Percentiles rank a stretch among this genome's conserved stretches.
phyloP scores from a whole-genome alignment of 2,797 vertebrate species.

The Pterois miles region DNA sequence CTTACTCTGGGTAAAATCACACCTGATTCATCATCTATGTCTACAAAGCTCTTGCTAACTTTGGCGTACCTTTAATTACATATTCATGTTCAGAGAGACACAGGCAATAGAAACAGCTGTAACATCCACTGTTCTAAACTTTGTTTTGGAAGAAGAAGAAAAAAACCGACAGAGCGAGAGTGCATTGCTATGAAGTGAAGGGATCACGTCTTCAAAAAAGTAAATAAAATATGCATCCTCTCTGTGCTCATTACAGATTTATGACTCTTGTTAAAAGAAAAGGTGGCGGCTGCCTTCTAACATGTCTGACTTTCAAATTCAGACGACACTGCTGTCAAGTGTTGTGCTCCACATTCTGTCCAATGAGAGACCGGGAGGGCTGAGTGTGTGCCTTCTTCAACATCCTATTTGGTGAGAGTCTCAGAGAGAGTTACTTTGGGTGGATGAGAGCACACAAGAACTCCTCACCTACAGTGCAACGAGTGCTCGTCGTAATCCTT shows the following conservation, averaged over 20 bases:
- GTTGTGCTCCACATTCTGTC: slow-evolving; percentile 83
- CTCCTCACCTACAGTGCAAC: slow-evolving; percentile 75
- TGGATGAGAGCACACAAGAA: slow-evolving; percentile 61
- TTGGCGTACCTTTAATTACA: slow-evolving; percentile 69
- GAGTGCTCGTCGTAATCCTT: slow-evolving; percentile 56
- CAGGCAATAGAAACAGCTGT: slow-evolving; percentile 64
- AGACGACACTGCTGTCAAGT: slow-evolving; percentile 79
- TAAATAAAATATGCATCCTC: slow-evolving; percentile 84
- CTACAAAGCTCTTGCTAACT: slow-evolving; percentile 55
- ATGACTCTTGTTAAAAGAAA: slow-evolving; percentile 85
- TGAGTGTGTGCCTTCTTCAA: slow-evolving; percentile 57
- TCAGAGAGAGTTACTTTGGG: slow-evolving; percentile 63
- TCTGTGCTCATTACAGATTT: slow-evolving; percentile 85
- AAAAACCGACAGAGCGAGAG: slow-evolving; percentile 58
- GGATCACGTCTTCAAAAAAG: slow-evolving; percentile 81
- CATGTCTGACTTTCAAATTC: slow-evolving; percentile 80
- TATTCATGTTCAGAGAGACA: slow-evolving; percentile 69
- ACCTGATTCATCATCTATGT: slow-evolving; percentile 40
- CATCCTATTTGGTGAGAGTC: slow-evolving; percentile 61
- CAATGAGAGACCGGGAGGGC: slow-evolving; percentile 75
- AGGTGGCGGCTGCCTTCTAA: slow-evolving; percentile 79
- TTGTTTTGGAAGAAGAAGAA: slow-evolving; percentile 69
- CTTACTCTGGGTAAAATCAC: slow-evolving; percentile 12
- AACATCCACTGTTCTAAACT: slow-evolving; percentile 75
- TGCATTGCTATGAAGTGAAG: slow-evolving; percentile 75